Conservation (phyloP, 2,113 vertebrate genomes). For the Calidris pugnax region DNA sequence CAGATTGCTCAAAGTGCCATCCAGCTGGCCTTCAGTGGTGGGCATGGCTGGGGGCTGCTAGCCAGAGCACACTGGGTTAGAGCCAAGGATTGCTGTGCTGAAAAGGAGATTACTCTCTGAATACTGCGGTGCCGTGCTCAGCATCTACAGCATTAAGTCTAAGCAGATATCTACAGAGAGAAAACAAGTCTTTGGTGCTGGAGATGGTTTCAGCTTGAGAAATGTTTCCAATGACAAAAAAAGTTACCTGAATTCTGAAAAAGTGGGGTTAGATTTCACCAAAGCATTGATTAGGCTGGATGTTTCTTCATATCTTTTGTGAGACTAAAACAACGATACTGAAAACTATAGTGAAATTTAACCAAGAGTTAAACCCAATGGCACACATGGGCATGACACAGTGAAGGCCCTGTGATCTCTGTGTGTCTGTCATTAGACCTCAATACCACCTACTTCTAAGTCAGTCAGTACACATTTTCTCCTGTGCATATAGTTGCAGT, state of each 20-base stretch:
- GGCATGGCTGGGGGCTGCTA: neutral
- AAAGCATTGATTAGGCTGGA: neutral
- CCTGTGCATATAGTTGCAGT: neutral
- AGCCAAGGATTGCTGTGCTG: neutral
- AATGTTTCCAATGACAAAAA: neutral
- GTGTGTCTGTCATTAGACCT: neutral
- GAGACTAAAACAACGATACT: neutral
- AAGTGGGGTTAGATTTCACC: neutral
- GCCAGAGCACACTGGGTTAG: neutral
- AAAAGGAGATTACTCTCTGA: neutral
- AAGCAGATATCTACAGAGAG: neutral
- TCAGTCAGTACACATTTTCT: neutral
- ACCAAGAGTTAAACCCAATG: neutral
- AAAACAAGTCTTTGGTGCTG: neutral
- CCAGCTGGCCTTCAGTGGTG: neutral
- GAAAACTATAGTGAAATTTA: neutral
- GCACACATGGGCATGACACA: fast-evolving
- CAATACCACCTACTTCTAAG: neutral
- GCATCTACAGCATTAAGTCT: neutral
- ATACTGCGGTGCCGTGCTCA: neutral
- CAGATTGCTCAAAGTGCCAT: neutral
- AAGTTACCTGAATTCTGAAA: neutral
- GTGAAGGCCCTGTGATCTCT: neutral
- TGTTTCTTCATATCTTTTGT: neutral
- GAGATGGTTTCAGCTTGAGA: neutral